Conservation (phyloP, 1,140 invertebrate species). For the Drosophila parabipectinata region DNA sequence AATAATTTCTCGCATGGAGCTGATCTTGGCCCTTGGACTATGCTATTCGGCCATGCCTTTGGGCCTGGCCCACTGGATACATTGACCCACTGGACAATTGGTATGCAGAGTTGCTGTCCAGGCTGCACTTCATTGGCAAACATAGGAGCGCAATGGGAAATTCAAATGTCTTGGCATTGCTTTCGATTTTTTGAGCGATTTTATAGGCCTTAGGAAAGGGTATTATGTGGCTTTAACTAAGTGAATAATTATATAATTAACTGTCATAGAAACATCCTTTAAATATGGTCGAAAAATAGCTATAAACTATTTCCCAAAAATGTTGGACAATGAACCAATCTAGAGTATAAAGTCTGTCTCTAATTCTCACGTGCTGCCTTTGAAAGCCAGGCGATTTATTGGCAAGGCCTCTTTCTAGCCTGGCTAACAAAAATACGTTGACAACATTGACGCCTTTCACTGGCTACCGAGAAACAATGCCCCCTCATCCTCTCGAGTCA, state of each 20-base stretch:
- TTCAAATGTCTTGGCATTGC: constrained; percentile 35
- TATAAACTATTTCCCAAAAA: too few species aligned
- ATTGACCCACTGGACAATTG: constrained; percentile 77
- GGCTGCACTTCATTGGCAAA: constrained; percentile 46
- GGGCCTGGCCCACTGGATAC: constrained; percentile 44
- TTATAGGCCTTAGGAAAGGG: background rate
- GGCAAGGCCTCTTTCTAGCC: constrained; percentile 69
- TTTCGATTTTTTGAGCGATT: constrained; percentile 39
- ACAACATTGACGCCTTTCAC: constrained; percentile 71
- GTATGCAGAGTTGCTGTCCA: constrained; percentile 59
- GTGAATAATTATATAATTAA: too few species aligned
- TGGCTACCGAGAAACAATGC: constrained; percentile 35
- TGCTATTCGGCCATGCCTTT: constrained; percentile 27
- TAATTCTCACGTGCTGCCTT: constrained; percentile 56
- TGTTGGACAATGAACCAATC: background rate
- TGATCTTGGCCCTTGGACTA: constrained; percentile 35
- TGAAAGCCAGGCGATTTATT: constrained; percentile 61
- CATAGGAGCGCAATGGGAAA: constrained; percentile 29
- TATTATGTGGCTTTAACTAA: background rate
- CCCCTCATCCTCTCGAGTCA: constrained; percentile 6
- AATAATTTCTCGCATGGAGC: constrained; percentile 41
- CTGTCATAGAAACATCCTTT: too few species aligned
- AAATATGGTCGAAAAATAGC: too few species aligned
- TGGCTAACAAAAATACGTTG: constrained; percentile 19
- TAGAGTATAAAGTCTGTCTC: constrained; percentile 31